Percentiles rank a stretch among this genome's conserved stretches.
Conservation (phyloP, 2,797 vertebrate genomes). For the Enteromius treurensis region DNA sequence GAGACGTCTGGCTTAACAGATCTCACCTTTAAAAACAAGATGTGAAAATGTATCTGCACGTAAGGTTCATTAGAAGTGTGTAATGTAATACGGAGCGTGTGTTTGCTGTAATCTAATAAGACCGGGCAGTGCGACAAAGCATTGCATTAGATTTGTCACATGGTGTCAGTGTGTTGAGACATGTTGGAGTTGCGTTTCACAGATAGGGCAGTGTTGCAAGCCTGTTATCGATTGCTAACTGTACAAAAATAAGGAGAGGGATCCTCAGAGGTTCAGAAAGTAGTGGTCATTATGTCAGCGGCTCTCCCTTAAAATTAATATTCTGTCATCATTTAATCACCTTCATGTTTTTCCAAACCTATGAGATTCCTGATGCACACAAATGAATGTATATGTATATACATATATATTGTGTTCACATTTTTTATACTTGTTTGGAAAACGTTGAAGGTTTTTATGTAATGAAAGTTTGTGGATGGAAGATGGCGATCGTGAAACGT, state of each 20-base stretch:
- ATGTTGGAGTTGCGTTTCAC: slow-evolving; percentile 29
- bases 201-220: slow-evolving; percentile 15
- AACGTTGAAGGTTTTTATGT: neutral
- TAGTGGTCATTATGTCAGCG: neutral
- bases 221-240: neutral
- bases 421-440: neutral
- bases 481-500: neutral
- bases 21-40: slow-evolving; percentile 15
- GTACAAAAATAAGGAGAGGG: neutral
- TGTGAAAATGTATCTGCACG: slow-evolving; percentile 5
- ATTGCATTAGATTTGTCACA: slow-evolving; percentile 41
- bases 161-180: slow-evolving; percentile 35
- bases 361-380: neutral
- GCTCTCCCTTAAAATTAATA: neutral
- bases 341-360: neutral
- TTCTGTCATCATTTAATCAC: neutral
- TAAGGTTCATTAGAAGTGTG: slow-evolving; percentile 22
- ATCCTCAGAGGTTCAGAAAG: neutral
- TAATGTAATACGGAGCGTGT: slow-evolving; percentile 29
- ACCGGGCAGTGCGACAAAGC: neutral
- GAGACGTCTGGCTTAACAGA: neutral
- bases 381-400: too few species aligned
- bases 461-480: neutral
- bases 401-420: neutral
- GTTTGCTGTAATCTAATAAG: slow-evolving; percentile 43